Conservation (phyloP, 1,140 invertebrate genomes). For the Solenopsis invicta region DNA sequence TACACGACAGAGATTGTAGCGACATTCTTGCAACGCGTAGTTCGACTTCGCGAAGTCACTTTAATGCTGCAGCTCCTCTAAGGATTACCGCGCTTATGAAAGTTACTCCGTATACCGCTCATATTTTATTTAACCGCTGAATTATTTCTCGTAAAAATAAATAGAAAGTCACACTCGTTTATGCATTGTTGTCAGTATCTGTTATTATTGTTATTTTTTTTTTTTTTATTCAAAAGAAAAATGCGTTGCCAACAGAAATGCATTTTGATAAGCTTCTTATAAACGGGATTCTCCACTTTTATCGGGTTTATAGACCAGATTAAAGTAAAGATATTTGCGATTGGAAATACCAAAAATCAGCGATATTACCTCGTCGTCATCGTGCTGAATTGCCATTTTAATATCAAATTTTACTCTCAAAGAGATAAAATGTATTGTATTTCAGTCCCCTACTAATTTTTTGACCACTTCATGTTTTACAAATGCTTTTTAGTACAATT, state of each 20-base stretch:
- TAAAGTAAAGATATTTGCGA: slow-evolving; percentile 75
- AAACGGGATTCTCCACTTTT: slow-evolving; percentile 53
- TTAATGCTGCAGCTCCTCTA: slow-evolving; percentile 39
- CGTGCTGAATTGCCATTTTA: slow-evolving; percentile 73
- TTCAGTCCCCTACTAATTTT: slow-evolving; percentile 19
- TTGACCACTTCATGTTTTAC: not conserved
- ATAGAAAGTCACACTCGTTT: not conserved
- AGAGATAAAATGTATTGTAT: slow-evolving; percentile 70
- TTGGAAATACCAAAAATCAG: slow-evolving; percentile 69
- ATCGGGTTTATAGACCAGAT: slow-evolving; percentile 75
- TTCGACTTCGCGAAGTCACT: slow-evolving; percentile 58
- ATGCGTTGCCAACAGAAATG: not conserved
- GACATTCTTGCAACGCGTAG: slow-evolving; percentile 27
- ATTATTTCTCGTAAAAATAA: slow-evolving; percentile 28
- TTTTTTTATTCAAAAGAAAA: not conserved
- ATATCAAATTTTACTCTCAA: slow-evolving; percentile 70
- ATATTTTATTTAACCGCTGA: slow-evolving; percentile 38
- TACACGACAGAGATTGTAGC: slow-evolving; percentile 42
- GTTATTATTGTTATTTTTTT: not conserved
- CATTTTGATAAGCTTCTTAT: slow-evolving; percentile 38
- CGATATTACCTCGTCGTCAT: slow-evolving; percentile 68
- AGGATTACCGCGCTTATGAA: slow-evolving; percentile 43
- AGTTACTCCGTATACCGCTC: not conserved
- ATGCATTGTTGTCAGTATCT: not conserved
- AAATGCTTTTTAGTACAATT: not conserved